Percentiles rank a stretch among this genome's conserved stretches.
Evolutionary conservation across 2,113 vertebrate genomes (phyloP).

Genomic region (Bufo bufo): DNA sequence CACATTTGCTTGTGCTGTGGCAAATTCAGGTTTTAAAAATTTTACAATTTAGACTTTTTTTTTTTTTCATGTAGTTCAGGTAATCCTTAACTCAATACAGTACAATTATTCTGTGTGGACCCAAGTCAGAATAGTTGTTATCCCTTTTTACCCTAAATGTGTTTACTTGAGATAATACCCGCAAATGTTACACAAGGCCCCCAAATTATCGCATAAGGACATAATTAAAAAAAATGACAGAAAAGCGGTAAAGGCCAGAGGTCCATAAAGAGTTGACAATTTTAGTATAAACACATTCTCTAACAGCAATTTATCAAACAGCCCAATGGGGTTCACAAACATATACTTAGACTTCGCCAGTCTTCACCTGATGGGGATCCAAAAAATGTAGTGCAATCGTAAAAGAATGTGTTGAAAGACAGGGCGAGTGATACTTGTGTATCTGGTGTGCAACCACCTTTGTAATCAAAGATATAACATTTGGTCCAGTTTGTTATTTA

Average conservation of each 20-base stretch:
- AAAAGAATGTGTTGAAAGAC: neutral
- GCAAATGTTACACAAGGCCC: neutral
- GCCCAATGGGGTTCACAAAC: neutral
- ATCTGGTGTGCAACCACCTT: slow-evolving; percentile 59
- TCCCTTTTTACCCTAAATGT: neutral
- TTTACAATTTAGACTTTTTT: neutral
- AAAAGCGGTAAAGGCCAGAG: neutral
- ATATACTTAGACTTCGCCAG: neutral
- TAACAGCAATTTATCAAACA: neutral
- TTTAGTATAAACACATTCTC: neutral
- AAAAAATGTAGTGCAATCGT: neutral
- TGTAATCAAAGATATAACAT: slow-evolving; percentile 66
- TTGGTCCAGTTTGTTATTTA: slow-evolving; percentile 73
- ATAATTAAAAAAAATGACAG: neutral
- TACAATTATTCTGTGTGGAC: neutral
- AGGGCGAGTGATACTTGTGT: neutral
- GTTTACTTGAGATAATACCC: neutral
- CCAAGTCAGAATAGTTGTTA: neutral
- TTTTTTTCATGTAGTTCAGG: neutral
- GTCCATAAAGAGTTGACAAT: neutral
- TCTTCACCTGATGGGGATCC: neutral
- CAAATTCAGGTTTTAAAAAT: neutral
- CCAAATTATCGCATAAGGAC: neutral
- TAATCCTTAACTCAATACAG: neutral
- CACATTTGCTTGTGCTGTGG: neutral